Conservation (phyloP, 2,888 invertebrate species). For the Aleiodes testaceus region DNA sequence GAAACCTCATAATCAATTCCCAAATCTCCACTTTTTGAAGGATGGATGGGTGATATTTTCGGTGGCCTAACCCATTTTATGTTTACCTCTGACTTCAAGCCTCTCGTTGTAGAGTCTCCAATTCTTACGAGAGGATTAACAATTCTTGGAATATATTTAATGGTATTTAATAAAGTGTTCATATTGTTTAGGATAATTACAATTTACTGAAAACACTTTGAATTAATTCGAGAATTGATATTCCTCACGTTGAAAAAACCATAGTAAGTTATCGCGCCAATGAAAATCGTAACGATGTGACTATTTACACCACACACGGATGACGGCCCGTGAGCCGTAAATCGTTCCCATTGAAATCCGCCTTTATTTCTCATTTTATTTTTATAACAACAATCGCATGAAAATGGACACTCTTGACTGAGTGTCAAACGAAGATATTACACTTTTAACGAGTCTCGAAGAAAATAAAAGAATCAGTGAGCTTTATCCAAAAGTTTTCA, state of each 20-base stretch:
- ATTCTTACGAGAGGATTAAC: constrained; percentile 47
- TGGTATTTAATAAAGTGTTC: constrained; percentile 54
- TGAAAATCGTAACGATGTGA: too few relatives aligned
- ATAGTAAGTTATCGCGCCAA: too few relatives aligned
- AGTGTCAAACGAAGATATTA: background rate
- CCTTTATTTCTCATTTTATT: constrained; percentile 2
- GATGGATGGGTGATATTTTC: constrained; percentile 78
- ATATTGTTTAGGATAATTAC: constrained; percentile 44
- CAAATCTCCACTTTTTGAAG: constrained; percentile 83
- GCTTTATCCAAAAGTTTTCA: background rate
- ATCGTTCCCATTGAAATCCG: background rate
- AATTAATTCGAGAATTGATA: too few relatives aligned
- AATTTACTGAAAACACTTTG: too few relatives aligned
- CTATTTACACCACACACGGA: too few relatives aligned
- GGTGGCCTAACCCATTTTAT: constrained; percentile 86
- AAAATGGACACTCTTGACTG: constrained; percentile 17
- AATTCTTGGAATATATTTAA: constrained; percentile 43
- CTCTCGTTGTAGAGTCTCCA: constrained; percentile 56
- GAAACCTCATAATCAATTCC: constrained; percentile 76
- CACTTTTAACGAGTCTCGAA: background rate
- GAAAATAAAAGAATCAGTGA: background rate
- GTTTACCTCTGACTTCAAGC: constrained; percentile 81
- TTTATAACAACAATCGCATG: background rate
- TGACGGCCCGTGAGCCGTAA: too few relatives aligned
- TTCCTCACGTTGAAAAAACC: too few relatives aligned